These are phyloP conservation scores for Propithecus coquereli DNA, from an alignment of 2,113 vertebrate species.

Conservation along the genomic window DNA sequence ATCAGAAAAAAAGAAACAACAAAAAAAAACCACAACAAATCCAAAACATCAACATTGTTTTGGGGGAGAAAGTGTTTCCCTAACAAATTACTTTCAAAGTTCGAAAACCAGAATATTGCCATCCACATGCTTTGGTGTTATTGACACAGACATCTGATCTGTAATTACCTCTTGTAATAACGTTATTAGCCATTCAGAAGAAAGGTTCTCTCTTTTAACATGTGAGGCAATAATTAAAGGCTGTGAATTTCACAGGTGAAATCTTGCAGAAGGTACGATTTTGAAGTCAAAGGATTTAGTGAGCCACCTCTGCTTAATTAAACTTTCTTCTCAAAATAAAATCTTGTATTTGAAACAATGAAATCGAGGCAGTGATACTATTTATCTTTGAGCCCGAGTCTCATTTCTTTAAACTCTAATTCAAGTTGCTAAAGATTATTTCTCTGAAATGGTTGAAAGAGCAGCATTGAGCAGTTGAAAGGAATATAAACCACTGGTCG, in stretches of 20 bases:
- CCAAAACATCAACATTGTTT: not conserved
- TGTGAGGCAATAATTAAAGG: slow-evolving; percentile 75
- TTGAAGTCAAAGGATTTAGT: slow-evolving; percentile 54
- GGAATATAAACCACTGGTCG: not conserved
- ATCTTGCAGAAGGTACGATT: slow-evolving; percentile 70
- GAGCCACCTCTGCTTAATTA: slow-evolving; percentile 65
- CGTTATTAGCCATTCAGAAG: slow-evolving; percentile 65
- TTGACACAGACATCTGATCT: slow-evolving; percentile 64
- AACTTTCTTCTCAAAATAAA: slow-evolving; percentile 66
- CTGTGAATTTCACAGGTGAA: slow-evolving; percentile 75
- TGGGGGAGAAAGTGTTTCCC: not conserved
- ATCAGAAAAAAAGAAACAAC: not conserved
- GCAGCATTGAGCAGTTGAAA: not conserved
- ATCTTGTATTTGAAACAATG: slow-evolving; percentile 47
- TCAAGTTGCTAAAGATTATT: not conserved
- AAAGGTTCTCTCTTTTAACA: slow-evolving; percentile 66
- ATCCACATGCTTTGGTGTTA: slow-evolving; percentile 12
- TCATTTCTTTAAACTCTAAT: not conserved
- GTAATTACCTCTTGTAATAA: slow-evolving; percentile 73
- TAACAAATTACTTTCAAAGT: not conserved
- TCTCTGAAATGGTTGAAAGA: not conserved
- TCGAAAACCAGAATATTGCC: not conserved
- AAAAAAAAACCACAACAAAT: not conserved
- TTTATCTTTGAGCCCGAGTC: not conserved
- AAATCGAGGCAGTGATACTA: not conserved